Evolutionary conservation across 2,797 vertebrate genomes (phyloP), one percentile per base, ranked within the genome.

Genomic region (Cuniculus paca): DNA sequence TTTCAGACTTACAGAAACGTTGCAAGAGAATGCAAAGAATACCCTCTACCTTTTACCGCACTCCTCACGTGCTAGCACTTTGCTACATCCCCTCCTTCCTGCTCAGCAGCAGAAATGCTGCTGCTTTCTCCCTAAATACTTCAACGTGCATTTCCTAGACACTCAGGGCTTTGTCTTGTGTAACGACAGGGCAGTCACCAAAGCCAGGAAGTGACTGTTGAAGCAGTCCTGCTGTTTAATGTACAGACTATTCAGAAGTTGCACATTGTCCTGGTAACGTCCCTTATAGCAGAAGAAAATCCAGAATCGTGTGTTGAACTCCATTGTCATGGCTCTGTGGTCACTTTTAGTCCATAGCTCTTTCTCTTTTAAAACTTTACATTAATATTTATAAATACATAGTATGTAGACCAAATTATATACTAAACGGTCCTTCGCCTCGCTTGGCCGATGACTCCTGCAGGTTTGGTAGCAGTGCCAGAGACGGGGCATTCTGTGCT

Each of bases 1-100:
- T 75, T 84, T 96, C 65, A 88, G 56, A 85, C 24, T 54, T 91
- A 91, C 4, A 58, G 50, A 87, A 83, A 88, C 48, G 20, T 48
- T 68, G 45, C 52, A 70, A 63, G 82, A 63, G 48, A 95, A 65
- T 45, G n/a, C 54, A 34, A 54, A 48, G 87, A 84, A 42, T 81
- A 34, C 17, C 11, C 1, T 56, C 34, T 85, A 24, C 63, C 5
- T 28, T 80, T 63, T 28, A n/a, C 50, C 24, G 28, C 16, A 13
- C 39, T 88, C 48, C 74, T 88, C 58, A 80, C 19, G 45, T 65
- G 17, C 74, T 58, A 58, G 36, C 10, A 14, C 58, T 81, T 36
- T 70, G 24, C 87, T 78, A 34, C 50, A 8, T 42, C 20, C 13
- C 5, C 31, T 9, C 22, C 42, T 31, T 19, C 61, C 28, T 13